Percentiles rank a stretch among this genome's conserved stretches.
Conservation (phyloP, 2,888 invertebrate species). For the Sipha maydis region DNA sequence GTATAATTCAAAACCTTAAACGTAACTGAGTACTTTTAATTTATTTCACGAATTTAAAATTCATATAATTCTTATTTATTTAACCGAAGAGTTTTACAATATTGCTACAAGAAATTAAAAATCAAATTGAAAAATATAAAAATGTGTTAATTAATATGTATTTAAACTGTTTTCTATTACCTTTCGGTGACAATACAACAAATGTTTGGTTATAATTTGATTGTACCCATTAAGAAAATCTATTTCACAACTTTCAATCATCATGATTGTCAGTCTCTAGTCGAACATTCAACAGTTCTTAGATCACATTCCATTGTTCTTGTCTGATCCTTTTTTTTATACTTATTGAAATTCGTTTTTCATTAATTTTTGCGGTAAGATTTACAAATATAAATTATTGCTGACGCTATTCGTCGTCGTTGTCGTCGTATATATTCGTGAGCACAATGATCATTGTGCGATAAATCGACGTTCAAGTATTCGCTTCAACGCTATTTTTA, state of each 20-base stretch:
- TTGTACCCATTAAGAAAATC: conserved; percentile 37
- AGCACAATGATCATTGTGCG: conserved; percentile 19
- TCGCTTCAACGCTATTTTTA: conserved; percentile 24
- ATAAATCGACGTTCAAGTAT: conserved; percentile 52
- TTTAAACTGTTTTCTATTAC: background rate
- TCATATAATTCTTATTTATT: no score
- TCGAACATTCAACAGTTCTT: conserved; percentile 30
- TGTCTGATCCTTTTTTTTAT: conserved; percentile 6
- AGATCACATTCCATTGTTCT: conserved; percentile 38
- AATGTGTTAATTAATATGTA: background rate
- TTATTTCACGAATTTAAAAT: no score
- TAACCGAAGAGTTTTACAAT: no score
- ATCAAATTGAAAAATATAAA: background rate
- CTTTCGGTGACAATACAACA: background rate
- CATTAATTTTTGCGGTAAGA: background rate
- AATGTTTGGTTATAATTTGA: conserved; percentile 18
- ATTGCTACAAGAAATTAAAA: background rate
- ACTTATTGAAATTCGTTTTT: background rate
- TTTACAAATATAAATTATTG: background rate
- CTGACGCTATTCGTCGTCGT: background rate
- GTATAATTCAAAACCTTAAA: no score
- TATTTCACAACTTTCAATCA: conserved; percentile 15
- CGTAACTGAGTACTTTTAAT: no score
- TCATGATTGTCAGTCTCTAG: background rate
- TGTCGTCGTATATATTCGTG: background rate